These are phyloP conservation scores for Malurus melanocephalus DNA, from an alignment of 2,113 vertebrate species.

Conservation along the genomic window DNA sequence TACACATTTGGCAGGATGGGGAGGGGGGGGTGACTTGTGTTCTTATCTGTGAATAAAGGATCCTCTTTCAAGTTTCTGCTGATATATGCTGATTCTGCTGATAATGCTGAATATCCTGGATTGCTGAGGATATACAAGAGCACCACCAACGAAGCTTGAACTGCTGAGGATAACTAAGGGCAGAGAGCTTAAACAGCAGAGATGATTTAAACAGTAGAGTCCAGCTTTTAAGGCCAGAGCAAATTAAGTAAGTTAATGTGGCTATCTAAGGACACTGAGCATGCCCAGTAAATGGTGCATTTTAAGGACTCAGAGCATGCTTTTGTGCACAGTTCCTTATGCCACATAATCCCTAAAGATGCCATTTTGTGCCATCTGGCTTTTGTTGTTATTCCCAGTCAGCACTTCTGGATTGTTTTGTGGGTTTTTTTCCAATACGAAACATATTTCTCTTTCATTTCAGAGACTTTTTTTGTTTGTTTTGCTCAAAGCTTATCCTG, in stretches of 20 bases:
- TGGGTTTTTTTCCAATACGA: slow-evolving; percentile 50
- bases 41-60: background rate
- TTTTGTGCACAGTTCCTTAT: slow-evolving; percentile 64
- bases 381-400: slow-evolving; percentile 74
- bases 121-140: slow-evolving; percentile 14
- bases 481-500: slow-evolving; percentile 17
- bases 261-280: slow-evolving; percentile 70
- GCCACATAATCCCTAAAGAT: slow-evolving; percentile 76
- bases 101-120: background rate
- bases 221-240: slow-evolving; percentile 34
- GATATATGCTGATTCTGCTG: background rate
- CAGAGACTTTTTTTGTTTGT: background rate
- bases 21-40: background rate
- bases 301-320: slow-evolving; percentile 66
- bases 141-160: slow-evolving; percentile 30
- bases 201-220: slow-evolving; percentile 1
- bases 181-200: slow-evolving; percentile 30
- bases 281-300: slow-evolving; percentile 44
- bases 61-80: background rate
- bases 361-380: slow-evolving; percentile 79
- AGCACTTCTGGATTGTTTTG: slow-evolving; percentile 70
- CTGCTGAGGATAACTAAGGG: slow-evolving; percentile 17
- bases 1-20: background rate
- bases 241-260: slow-evolving; percentile 52
- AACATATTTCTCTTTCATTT: slow-evolving; percentile 66